phyloP scores from a whole-genome alignment of 1,140 invertebrate genomes.

The Lepidurus arcticus region DNA sequence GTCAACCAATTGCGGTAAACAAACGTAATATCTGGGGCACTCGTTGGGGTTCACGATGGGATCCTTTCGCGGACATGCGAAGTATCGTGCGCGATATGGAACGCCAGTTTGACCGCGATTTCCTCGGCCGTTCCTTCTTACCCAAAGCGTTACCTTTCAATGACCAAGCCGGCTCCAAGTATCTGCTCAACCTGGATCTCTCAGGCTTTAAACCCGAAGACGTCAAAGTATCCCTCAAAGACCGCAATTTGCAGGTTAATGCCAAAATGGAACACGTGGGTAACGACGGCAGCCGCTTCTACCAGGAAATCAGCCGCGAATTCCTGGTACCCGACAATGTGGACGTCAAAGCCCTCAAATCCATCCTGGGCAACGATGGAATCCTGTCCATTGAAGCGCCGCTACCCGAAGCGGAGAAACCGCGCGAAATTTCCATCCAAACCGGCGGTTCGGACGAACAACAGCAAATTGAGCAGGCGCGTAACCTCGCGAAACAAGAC shows the following conservation, averaged over 20 bases:
- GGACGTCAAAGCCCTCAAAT: slow-evolving; percentile 42
- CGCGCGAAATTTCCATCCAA: slow-evolving; percentile 40
- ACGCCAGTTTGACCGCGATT: slow-evolving; percentile 37
- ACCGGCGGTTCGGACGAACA: background rate
- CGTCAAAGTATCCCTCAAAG: slow-evolving; percentile 41
- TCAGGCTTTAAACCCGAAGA: slow-evolving; percentile 41
- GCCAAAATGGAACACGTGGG: slow-evolving; percentile 40
- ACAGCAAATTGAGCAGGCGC: background rate
- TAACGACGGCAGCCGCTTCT: slow-evolving; percentile 41
- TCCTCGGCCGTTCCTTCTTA: slow-evolving; percentile 28
- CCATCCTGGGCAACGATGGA: slow-evolving; percentile 26
- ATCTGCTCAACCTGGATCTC: slow-evolving; percentile 38
- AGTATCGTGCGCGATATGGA: slow-evolving; percentile 38
- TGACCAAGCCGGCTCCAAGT: slow-evolving; percentile 12
- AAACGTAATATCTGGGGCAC: background rate
- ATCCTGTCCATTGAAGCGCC: slow-evolving; percentile 44
- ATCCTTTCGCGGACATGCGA: slow-evolving; percentile 33
- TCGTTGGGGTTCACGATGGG: slow-evolving; percentile 28
- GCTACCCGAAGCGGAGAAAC: slow-evolving; percentile 38
- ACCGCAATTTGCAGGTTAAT: slow-evolving; percentile 39
- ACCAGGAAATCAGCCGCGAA: slow-evolving; percentile 44
- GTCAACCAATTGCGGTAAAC: too few relatives aligned
- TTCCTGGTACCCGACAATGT: slow-evolving; percentile 46
- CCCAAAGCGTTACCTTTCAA: slow-evolving; percentile 25
- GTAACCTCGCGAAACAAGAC: background rate